Evolutionary conservation across 2,113 vertebrate species (phyloP).

Genomic region (Apus apus): DNA sequence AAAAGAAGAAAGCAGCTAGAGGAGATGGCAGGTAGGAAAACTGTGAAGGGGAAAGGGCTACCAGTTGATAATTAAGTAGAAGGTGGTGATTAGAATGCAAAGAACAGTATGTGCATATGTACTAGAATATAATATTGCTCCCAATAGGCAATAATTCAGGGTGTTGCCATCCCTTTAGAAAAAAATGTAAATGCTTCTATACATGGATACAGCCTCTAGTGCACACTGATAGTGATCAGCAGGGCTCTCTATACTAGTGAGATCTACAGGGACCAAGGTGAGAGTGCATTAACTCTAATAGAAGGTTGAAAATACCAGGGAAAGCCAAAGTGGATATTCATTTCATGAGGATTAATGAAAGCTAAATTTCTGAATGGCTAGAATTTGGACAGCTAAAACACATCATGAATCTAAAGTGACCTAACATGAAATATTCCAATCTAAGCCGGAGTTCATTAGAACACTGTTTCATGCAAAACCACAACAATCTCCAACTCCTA

Average conservation of each 20-base stretch:
- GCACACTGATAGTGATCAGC: not conserved
- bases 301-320: not conserved
- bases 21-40: conserved; percentile 15
- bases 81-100: not conserved
- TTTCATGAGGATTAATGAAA: not conserved
- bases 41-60: not conserved
- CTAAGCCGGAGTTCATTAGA: not conserved
- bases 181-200: not conserved
- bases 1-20: not conserved
- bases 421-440: not conserved
- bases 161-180: not conserved
- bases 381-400: not conserved
- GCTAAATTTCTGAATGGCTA: not conserved
- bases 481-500: not conserved
- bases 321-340: not conserved
- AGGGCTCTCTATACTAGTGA: not conserved
- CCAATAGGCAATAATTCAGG: not conserved
- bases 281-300: not conserved
- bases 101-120: not conserved
- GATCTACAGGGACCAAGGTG: not conserved
- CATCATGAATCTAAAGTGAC: not conserved
- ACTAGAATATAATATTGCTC: not conserved
- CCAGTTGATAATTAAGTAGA: not conserved
- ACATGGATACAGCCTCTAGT: not conserved
- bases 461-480: not conserved